Conservation (phyloP, 2,797 vertebrate species). For the Emydoidea blandingii region DNA sequence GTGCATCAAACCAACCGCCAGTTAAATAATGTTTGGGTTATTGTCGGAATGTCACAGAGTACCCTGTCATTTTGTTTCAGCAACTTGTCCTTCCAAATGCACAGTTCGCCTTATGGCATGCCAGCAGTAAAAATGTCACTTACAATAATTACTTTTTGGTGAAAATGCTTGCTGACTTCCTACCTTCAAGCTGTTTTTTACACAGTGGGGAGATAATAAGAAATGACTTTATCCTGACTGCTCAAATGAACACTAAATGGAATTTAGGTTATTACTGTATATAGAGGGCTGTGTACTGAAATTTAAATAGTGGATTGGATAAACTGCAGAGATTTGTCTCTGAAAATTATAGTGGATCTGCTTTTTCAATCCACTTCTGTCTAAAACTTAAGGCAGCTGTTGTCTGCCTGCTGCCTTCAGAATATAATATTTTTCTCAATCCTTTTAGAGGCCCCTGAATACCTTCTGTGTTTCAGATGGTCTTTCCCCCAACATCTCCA, state of each 20-base stretch:
- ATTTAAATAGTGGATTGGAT: constrained; percentile 80
- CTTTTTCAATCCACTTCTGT: constrained; percentile 66
- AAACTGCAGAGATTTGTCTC: constrained; percentile 76
- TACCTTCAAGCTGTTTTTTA: constrained; percentile 94
- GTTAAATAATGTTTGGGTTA: constrained; percentile 84
- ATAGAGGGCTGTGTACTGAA: constrained; percentile 77
- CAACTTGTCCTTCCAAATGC: constrained; percentile 85
- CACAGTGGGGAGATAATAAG: constrained; percentile 94
- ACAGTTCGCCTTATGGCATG: constrained; percentile 86
- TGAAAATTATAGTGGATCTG: constrained; percentile 72
- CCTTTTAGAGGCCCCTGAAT: constrained; percentile 71
- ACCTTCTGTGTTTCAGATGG: constrained; percentile 53
- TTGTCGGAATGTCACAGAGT: constrained; percentile 86
- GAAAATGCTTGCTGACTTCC: constrained; percentile 92
- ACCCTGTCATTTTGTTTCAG: constrained; percentile 89
- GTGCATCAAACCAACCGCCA: constrained; percentile 75
- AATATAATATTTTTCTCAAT: constrained; percentile 76
- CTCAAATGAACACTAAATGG: constrained; percentile 93
- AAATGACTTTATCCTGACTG: constrained; percentile 98
- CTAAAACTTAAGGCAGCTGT: constrained; percentile 74
- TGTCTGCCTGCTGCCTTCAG: constrained; percentile 75
- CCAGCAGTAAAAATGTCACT: constrained; percentile 94
- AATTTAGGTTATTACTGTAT: constrained; percentile 85
- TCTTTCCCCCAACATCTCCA: not conserved
- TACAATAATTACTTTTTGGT: constrained; percentile 90